Evolutionary conservation across 2,113 vertebrate genomes (phyloP).

Genomic region (Pseudonaja textilis): DNA sequence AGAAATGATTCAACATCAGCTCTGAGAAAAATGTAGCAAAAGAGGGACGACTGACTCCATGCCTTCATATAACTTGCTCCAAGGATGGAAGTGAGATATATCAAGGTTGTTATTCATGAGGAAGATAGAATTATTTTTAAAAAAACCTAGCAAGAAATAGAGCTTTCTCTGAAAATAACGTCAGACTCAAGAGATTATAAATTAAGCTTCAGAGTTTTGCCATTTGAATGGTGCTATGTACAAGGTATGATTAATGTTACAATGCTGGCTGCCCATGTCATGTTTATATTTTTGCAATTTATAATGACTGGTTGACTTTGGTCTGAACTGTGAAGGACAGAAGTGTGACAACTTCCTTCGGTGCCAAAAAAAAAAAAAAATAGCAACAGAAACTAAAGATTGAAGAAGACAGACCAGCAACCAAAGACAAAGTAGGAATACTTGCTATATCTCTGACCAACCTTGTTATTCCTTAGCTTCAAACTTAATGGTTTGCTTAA

Average conservation of each 20-base stretch:
- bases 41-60: background rate
- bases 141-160: background rate
- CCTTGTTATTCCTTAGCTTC: background rate
- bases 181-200: background rate
- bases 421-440: background rate
- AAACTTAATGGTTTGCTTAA: background rate
- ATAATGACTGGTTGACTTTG: background rate
- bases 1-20: constrained; percentile 6
- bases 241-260: background rate
- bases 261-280: background rate
- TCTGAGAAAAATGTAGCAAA: background rate
- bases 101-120: background rate
- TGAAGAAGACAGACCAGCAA: background rate
- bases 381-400: background rate
- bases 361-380: background rate
- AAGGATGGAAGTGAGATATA: background rate
- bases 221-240: background rate
- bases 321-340: constrained; percentile 12
- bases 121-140: background rate
- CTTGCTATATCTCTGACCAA: background rate
- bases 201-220: background rate
- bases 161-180: constrained; percentile 3
- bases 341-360: background rate
- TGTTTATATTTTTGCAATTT: background rate
- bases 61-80: background rate